phyloP scores from a whole-genome alignment of 1,140 invertebrate genomes.

The Rhagoletis pomonella region DNA sequence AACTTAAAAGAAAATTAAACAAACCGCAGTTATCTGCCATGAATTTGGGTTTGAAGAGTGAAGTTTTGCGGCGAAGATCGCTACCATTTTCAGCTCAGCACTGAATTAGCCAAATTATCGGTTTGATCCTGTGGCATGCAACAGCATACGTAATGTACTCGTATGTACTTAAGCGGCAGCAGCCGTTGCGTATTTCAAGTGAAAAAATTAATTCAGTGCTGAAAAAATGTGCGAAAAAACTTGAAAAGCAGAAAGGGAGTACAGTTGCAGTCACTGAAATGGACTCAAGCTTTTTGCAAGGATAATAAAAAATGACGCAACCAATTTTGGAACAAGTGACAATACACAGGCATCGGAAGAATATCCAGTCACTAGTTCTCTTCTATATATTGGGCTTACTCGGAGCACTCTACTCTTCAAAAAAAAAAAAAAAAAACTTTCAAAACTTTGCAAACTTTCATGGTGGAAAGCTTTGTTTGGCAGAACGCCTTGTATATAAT shows the following conservation, averaged over 20 bases:
- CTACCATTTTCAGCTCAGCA: slow-evolving; percentile 48
- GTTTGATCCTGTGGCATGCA: slow-evolving; percentile 33
- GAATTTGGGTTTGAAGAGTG: not conserved
- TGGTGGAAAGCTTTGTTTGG: no score
- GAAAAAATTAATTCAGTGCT: slow-evolving; percentile 1
- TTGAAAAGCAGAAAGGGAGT: not conserved
- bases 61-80: not conserved
- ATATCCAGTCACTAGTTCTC: no score
- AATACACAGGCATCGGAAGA: no score
- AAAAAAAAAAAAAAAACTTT: no score
- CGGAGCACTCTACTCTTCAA: no score
- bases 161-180: not conserved
- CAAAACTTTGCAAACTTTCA: no score
- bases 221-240: not conserved
- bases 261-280: not conserved
- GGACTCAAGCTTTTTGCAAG: not conserved
- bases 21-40: not conserved
- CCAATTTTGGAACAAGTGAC: no score
- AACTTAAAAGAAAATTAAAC: not conserved
- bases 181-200: slow-evolving; percentile 17
- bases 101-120: slow-evolving; percentile 57
- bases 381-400: no score
- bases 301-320: no score
- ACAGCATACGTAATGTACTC: no score
- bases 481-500: no score